These are phyloP conservation scores for Archips xylosteana DNA, from an alignment of 2,888 invertebrate species.

Conservation along the genomic window DNA sequence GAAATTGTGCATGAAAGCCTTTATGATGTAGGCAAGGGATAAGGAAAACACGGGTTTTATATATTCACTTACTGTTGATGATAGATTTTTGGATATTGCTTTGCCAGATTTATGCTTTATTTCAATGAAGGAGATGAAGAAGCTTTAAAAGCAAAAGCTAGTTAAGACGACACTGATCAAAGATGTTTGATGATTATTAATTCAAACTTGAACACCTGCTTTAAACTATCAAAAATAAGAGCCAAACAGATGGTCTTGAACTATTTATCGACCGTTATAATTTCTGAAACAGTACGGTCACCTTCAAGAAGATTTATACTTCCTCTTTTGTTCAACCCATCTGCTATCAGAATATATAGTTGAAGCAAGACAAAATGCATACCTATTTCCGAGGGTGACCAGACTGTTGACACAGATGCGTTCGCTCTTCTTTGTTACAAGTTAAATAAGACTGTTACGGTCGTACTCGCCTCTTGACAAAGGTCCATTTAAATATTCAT, in stretches of 20 bases:
- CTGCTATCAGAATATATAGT: not conserved
- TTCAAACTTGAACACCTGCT: not conserved
- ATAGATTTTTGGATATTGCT: no score
- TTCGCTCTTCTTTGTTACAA: constrained; percentile 26
- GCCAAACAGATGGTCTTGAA: constrained; percentile 2
- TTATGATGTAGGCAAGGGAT: no score
- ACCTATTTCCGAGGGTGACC: constrained; percentile 20
- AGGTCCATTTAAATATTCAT: constrained; percentile 39
- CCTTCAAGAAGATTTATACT: constrained; percentile 9
- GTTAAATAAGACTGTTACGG: constrained; percentile 35
- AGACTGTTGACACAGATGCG: constrained; percentile 40
- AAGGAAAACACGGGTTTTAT: no score
- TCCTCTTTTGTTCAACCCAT: constrained; percentile 5
- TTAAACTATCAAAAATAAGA: not conserved
- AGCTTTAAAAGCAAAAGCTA: no score
- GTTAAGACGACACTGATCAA: not conserved
- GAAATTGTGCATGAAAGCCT: no score
- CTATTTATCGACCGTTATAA: not conserved
- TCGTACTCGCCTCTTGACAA: constrained; percentile 33
- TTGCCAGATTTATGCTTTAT: no score
- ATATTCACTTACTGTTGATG: no score
- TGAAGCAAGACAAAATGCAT: constrained; percentile 19
- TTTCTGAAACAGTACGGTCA: not conserved
- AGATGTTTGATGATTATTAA: not conserved
- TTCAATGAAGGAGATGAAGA: no score